These are phyloP conservation scores for Eupithecia vulgata DNA, from an alignment of 2,888 invertebrate genomes.

Conservation along the genomic window DNA sequence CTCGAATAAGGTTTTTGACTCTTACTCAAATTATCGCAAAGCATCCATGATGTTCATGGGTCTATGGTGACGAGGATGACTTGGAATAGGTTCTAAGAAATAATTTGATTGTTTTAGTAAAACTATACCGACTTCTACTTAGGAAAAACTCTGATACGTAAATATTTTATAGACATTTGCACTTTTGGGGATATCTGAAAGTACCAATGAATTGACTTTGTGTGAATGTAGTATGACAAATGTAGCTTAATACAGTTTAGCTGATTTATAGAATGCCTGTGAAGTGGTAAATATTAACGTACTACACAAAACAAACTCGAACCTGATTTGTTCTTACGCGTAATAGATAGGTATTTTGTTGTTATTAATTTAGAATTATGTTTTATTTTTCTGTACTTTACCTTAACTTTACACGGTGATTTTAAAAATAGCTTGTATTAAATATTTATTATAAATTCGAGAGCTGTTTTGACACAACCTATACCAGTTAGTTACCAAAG, in stretches of 20 bases:
- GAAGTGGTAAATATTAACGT: neutral
- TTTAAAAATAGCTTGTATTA: neutral
- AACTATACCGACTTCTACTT: too few species aligned
- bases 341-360: neutral
- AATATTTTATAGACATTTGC: neutral
- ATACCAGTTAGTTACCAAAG: conserved; percentile 43
- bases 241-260: neutral
- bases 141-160: neutral
- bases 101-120: neutral
- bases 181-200: neutral
- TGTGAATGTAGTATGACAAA: neutral
- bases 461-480: neutral
- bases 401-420: neutral
- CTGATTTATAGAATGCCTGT: neutral
- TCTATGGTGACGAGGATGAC: neutral
- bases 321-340: neutral
- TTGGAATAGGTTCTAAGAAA: neutral
- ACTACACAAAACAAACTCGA: neutral
- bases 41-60: neutral
- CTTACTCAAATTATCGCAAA: neutral
- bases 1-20: neutral
- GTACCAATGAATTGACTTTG: neutral
- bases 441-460: neutral
- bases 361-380: neutral
- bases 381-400: neutral